Conservation (phyloP, 2,113 vertebrate genomes). For the Apodemus sylvaticus region DNA sequence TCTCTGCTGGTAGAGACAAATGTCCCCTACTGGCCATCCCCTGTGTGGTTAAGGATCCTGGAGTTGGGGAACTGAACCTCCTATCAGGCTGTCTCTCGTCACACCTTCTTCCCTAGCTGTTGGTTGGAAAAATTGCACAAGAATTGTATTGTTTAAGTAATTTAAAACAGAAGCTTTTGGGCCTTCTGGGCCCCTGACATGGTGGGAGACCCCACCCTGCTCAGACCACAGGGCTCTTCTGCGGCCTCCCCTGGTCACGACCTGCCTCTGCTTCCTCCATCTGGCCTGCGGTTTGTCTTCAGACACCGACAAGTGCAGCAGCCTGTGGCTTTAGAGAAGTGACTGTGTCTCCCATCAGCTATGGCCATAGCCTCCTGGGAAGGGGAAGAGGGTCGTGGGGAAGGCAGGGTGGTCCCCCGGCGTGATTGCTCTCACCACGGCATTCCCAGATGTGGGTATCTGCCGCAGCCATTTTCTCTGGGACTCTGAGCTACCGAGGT, state of each 20-base stretch:
- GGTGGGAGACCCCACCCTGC: too few relatives aligned
- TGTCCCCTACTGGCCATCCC: rapidly evolving
- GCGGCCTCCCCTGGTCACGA: rapidly evolving
- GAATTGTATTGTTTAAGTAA: not conserved
- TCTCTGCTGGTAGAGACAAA: not conserved
- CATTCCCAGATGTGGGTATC: not conserved
- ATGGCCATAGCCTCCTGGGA: not conserved
- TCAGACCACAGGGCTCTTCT: not conserved
- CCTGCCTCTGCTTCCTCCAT: not conserved
- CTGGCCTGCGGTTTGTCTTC: not conserved
- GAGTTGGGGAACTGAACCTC: not conserved
- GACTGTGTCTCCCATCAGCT: not conserved
- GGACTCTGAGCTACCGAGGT: not conserved
- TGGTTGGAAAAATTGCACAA: not conserved
- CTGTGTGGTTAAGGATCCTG: not conserved
- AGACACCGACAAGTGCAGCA: not conserved
- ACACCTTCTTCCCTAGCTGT: not conserved
- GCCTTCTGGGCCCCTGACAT: not conserved
- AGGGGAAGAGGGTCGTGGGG: not conserved
- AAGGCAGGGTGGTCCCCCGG: not conserved
- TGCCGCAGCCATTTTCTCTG: not conserved
- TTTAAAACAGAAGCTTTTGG: not conserved
- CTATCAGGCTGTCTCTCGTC: not conserved
- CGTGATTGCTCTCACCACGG: not conserved
- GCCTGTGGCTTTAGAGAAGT: not conserved